Percentiles rank a stretch among this genome's conserved stretches.
Evolutionary conservation across 2,888 invertebrate species (phyloP).

Genomic region (Synergus japonicus): DNA sequence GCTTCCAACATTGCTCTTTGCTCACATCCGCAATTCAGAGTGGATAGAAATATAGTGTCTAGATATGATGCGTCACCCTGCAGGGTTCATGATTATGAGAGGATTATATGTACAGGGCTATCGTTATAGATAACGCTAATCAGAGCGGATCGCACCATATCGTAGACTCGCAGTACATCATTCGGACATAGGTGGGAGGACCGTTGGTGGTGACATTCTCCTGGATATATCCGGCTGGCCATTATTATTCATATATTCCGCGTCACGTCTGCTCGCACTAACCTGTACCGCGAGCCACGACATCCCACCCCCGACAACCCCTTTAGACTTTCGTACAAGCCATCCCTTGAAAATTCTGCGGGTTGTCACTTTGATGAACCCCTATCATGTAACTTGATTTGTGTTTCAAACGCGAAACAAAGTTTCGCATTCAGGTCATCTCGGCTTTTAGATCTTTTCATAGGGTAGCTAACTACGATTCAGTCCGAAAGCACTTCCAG

Average conservation of each 20-base stretch:
- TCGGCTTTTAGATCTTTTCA: constrained; percentile 51
- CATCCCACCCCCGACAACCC: constrained; percentile 12
- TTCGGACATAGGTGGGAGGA: constrained; percentile 50
- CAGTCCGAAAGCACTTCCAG: no score
- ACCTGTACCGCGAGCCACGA: constrained; percentile 53
- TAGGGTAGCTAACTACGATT: no score
- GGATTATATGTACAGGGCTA: constrained; percentile 67
- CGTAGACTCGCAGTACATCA: constrained; percentile 62
- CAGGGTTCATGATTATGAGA: constrained; percentile 67
- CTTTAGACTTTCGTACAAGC: constrained; percentile 23
- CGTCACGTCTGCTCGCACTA: constrained; percentile 75
- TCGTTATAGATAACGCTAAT: constrained; percentile 76
- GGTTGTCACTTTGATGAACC: constrained; percentile 20
- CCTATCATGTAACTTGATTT: not conserved
- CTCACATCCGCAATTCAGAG: not conserved
- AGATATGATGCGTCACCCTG: constrained; percentile 47
- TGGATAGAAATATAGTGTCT: constrained; percentile 13
- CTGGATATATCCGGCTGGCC: constrained; percentile 67
- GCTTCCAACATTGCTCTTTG: not conserved
- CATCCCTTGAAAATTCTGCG: constrained; percentile 9
- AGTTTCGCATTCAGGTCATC: not conserved
- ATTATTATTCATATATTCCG: constrained; percentile 78
- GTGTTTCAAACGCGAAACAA: not conserved
- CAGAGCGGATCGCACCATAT: constrained; percentile 75
- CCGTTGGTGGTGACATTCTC: constrained; percentile 67